A percentile compares a stretch with the other conserved stretches of the same genome.
These are phyloP conservation scores for Drosophila vallismaia DNA, from an alignment of 2,888 invertebrate species.

Conservation along the genomic window DNA sequence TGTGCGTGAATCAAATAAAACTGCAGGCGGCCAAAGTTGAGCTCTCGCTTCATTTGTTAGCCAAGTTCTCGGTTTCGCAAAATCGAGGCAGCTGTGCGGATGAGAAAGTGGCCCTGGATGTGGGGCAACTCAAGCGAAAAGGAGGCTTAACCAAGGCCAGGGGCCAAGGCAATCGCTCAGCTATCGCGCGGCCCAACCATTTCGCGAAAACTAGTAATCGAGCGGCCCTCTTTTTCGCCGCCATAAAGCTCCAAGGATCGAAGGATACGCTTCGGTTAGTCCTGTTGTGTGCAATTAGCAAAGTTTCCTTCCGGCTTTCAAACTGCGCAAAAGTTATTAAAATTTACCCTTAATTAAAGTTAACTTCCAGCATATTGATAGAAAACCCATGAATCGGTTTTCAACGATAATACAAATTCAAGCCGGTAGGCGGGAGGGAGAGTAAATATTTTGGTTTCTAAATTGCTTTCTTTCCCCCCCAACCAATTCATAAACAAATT, in stretches of 20 bases:
- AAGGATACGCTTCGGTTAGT: conserved; percentile 35
- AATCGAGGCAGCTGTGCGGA: conserved; percentile 33
- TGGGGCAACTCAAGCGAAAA: conserved; percentile 34
- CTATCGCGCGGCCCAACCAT: background rate
- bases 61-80: conserved; percentile 49
- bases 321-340: conserved; percentile 38
- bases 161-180: conserved; percentile 40
- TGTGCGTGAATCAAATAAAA: conserved; percentile 63
- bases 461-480: background rate
- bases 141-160: conserved; percentile 45
- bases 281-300: conserved; percentile 47
- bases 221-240: conserved; percentile 7
- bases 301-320: conserved; percentile 45
- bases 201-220: conserved; percentile 25
- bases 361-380: conserved; percentile 39
- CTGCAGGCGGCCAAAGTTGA: conserved; percentile 59
- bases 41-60: conserved; percentile 69
- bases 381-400: conserved; percentile 21
- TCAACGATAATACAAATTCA: background rate
- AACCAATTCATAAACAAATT: conserved; percentile 25
- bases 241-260: background rate
- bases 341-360: conserved; percentile 34
- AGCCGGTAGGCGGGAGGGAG: background rate
- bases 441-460: background rate
- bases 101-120: background rate